phyloP scores from a whole-genome alignment of 2,888 invertebrate genomes.

The Andrena hattorfiana region DNA sequence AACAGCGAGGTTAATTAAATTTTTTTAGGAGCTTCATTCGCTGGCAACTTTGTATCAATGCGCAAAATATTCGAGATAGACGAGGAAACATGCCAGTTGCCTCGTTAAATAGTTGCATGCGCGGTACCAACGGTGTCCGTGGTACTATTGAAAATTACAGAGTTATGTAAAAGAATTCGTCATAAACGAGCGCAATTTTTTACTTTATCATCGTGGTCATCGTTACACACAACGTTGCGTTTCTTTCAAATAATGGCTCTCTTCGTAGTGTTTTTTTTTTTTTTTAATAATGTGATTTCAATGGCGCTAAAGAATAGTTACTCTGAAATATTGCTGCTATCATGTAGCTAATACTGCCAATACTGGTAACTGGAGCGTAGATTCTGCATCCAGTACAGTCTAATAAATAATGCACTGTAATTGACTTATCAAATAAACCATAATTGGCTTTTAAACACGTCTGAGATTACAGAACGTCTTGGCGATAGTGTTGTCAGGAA shows the following conservation, averaged over 20 bases:
- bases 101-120: background rate
- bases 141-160: conserved; percentile 9
- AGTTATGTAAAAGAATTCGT: conserved; percentile 32
- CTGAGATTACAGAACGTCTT: too few species aligned
- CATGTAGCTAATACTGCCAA: too few species aligned
- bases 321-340: too few species aligned
- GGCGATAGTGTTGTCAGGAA: background rate
- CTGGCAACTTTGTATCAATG: background rate
- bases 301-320: too few species aligned
- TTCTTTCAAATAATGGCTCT: background rate
- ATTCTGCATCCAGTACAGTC: too few species aligned
- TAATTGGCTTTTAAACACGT: too few species aligned
- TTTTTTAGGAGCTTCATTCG: background rate
- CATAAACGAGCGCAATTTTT: background rate
- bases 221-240: too few species aligned
- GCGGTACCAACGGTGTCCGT: conserved; percentile 1
- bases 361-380: too few species aligned
- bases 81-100: background rate
- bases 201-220: background rate
- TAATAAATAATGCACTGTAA: too few species aligned
- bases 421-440: too few species aligned
- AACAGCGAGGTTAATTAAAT: background rate
- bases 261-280: background rate
- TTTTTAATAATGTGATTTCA: too few species aligned
- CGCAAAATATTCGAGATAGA: background rate